phyloP scores from a whole-genome alignment of 1,140 invertebrate species.

The Zaprionus tsacasi region DNA sequence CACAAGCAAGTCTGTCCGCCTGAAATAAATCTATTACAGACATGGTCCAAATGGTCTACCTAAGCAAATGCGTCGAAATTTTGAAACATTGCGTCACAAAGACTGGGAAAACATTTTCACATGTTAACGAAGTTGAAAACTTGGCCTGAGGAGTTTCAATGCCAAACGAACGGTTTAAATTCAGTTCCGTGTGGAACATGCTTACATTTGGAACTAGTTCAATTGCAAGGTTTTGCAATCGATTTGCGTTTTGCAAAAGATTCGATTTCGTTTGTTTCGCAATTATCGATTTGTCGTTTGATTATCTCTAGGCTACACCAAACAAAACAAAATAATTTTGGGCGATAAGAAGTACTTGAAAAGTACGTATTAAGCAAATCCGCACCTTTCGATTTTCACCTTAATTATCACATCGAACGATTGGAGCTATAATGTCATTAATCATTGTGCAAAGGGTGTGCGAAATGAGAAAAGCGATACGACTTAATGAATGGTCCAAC shows the following conservation, averaged over 20 bases:
- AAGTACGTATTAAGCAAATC: conserved; percentile 2
- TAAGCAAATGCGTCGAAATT: conserved; percentile 2
- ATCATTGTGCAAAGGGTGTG: conserved; percentile 1
- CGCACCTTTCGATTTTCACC: background rate
- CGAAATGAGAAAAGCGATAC: conserved; percentile 10
- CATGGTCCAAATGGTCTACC: conserved; percentile 26
- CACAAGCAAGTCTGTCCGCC: conserved; percentile 5
- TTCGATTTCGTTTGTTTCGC: conserved; percentile 1
- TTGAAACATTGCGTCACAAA: conserved; percentile 24
- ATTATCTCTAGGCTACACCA: background rate
- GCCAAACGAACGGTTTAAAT: conserved; percentile 3
- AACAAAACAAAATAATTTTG: background rate
- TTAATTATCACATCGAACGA: background rate
- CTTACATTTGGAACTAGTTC: background rate
- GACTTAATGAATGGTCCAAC: conserved; percentile 10
- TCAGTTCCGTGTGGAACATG: background rate
- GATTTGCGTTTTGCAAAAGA: too few relatives aligned
- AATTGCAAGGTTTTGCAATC: background rate
- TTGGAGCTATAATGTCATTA: conserved; percentile 13
- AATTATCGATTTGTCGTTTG: background rate
- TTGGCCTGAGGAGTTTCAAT: conserved; percentile 30
- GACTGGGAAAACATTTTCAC: conserved; percentile 30
- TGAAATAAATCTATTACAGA: conserved; percentile 34
- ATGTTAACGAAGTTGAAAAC: conserved; percentile 33
- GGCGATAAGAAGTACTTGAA: background rate